Percentiles rank a stretch among this genome's conserved stretches.
phyloP scores from a whole-genome alignment of 1,140 invertebrate genomes.

The Aphaenogaster rudis region DNA sequence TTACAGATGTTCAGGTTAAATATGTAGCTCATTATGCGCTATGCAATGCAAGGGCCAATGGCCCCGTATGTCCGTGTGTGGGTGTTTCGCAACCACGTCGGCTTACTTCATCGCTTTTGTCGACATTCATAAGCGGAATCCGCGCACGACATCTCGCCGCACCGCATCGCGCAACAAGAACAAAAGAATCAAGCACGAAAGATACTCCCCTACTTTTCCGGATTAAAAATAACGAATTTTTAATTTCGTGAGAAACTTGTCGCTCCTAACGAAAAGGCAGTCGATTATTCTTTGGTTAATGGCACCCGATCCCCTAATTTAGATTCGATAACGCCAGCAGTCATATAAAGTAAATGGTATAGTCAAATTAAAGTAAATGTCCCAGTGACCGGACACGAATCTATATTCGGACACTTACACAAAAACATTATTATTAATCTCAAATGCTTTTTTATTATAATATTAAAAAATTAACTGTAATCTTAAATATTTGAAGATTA shows the following conservation, averaged over 20 bases:
- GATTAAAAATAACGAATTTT: not conserved
- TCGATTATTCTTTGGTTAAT: no score
- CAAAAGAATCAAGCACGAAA: constrained; percentile 11
- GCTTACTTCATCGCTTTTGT: constrained; percentile 55
- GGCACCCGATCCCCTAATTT: no score
- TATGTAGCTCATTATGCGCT: constrained; percentile 58
- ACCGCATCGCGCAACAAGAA: constrained; percentile 44
- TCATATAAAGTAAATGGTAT: no score
- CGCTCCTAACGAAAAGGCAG: no score
- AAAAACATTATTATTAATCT: no score
- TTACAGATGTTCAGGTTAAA: constrained; percentile 62
- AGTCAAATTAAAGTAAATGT: no score
- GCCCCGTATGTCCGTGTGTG: constrained; percentile 74
- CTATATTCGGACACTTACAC: no score
- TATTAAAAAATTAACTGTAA: no score
- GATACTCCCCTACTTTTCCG: not conserved
- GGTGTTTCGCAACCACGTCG: constrained; percentile 76
- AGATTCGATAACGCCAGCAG: no score
- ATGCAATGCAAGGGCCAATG: constrained; percentile 79
- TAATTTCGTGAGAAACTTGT: not conserved
- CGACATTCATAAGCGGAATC: constrained; percentile 36
- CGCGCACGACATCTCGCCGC: constrained; percentile 30
- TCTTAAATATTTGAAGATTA: no score
- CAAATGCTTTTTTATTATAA: no score
- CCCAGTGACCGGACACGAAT: no score